Evolutionary conservation across 2,113 vertebrate genomes (phyloP).

Genomic region (Agapornis roseicollis): DNA sequence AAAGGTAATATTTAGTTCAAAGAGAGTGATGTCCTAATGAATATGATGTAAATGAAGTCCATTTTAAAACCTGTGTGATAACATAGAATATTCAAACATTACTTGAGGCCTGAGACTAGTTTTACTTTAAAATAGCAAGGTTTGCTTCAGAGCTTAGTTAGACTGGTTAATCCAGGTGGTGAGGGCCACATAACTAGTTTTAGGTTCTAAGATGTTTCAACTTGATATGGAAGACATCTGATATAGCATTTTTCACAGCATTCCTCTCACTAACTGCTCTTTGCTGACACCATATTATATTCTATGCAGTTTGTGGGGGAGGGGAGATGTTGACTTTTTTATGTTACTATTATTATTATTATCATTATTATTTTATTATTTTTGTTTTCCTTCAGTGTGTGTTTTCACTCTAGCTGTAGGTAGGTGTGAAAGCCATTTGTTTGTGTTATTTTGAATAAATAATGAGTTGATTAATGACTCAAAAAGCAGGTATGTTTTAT

Average conservation of each 20-base stretch:
- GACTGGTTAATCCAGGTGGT: background rate
- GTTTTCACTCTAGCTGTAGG: background rate
- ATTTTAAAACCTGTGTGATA: background rate
- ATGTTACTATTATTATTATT: background rate
- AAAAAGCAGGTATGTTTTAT: background rate
- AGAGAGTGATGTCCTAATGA: background rate
- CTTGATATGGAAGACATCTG: background rate
- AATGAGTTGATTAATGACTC: background rate
- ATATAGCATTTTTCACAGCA: background rate
- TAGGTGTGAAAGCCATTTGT: background rate
- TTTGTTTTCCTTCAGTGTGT: background rate
- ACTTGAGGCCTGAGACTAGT: background rate
- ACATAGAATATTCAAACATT: background rate
- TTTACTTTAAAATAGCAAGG: background rate
- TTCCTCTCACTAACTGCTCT: background rate
- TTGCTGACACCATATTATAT: background rate
- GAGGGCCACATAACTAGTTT: background rate
- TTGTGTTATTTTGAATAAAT: background rate
- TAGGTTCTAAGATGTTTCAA: background rate
- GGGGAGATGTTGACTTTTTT: background rate
- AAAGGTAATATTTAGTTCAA: background rate
- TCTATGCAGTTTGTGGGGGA: background rate
- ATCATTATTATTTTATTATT: too few relatives aligned
- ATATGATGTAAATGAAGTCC: background rate
- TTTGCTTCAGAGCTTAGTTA: background rate